These are phyloP conservation scores for Microctenopoma stevenorrisi DNA, from an alignment of 2,797 vertebrate species.

Conservation along the genomic window DNA sequence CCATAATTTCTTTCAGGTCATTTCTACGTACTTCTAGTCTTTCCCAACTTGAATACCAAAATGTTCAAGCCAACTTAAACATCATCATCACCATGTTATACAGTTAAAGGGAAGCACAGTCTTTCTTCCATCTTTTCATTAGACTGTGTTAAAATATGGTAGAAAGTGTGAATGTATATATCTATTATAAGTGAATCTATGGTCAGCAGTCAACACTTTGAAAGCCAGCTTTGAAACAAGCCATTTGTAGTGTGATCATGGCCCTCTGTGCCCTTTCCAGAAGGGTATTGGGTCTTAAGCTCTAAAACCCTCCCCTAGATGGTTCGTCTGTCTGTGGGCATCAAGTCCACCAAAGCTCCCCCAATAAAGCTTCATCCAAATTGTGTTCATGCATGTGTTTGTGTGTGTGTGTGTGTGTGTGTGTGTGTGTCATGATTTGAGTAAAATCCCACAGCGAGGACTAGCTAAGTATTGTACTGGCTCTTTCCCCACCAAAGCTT, in stretches of 20 bases:
- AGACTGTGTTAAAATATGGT: neutral
- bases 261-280: conserved; percentile 64
- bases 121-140: neutral
- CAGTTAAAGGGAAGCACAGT: neutral
- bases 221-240: conserved; percentile 52
- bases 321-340: conserved; percentile 68
- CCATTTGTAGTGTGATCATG: conserved; percentile 41
- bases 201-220: conserved; percentile 45
- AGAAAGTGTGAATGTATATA: neutral
- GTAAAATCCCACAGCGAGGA: conserved; percentile 61
- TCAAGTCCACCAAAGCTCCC: conserved; percentile 62
- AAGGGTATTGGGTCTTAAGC: conserved; percentile 73
- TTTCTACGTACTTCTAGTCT: conserved; percentile 25
- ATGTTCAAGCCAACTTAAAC: too few relatives aligned
- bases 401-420: conserved; percentile 8
- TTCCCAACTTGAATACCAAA: conserved; percentile 2
- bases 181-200: conserved; percentile 17
- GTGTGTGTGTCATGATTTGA: conserved; percentile 44
- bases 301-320: conserved; percentile 72
- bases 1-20: conserved; percentile 2
- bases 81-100: neutral
- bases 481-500: conserved; percentile 54
- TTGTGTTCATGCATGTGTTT: conserved; percentile 26
- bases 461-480: conserved; percentile 60
- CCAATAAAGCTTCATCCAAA: conserved; percentile 48